Percentiles rank a stretch among this genome's conserved stretches.
These are phyloP conservation scores for Bombus pyrosoma DNA, from an alignment of 1,140 invertebrate genomes.

Conservation along the genomic window DNA sequence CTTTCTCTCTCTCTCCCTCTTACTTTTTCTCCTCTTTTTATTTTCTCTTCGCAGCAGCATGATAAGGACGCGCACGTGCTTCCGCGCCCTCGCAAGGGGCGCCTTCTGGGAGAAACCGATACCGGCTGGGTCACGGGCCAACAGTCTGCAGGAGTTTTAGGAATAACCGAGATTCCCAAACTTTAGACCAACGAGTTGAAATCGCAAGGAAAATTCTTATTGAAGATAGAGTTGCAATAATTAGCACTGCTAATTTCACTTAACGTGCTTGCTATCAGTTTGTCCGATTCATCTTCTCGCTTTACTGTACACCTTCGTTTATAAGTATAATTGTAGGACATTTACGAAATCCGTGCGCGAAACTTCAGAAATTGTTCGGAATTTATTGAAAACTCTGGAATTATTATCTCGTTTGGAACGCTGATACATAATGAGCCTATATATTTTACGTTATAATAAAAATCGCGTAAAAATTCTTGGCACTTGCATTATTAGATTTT, in stretches of 20 bases:
- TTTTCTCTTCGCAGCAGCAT: slow-evolving; percentile 54
- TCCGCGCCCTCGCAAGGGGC: slow-evolving; percentile 52
- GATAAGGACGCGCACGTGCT: slow-evolving; percentile 71
- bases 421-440: too few relatives aligned
- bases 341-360: too few relatives aligned
- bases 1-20: slow-evolving; percentile 44
- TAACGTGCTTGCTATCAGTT: background rate
- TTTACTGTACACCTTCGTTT: too few relatives aligned
- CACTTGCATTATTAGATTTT: too few relatives aligned
- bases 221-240: background rate
- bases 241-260: background rate
- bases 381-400: too few relatives aligned
- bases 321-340: too few relatives aligned
- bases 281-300: too few relatives aligned
- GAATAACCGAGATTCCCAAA: slow-evolving; percentile 43
- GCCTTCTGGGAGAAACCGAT: slow-evolving; percentile 45
- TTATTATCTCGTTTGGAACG: too few relatives aligned
- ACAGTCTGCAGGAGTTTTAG: slow-evolving; percentile 22
- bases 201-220: background rate
- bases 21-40: slow-evolving; percentile 55
- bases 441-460: too few relatives aligned
- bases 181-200: background rate
- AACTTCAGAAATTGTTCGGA: too few relatives aligned
- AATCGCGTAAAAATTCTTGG: too few relatives aligned
- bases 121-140: slow-evolving; percentile 40